A percentile compares a stretch with the other conserved stretches of the same genome.
Conservation (phyloP, 2,888 invertebrate genomes). For the Lithophane socia region DNA sequence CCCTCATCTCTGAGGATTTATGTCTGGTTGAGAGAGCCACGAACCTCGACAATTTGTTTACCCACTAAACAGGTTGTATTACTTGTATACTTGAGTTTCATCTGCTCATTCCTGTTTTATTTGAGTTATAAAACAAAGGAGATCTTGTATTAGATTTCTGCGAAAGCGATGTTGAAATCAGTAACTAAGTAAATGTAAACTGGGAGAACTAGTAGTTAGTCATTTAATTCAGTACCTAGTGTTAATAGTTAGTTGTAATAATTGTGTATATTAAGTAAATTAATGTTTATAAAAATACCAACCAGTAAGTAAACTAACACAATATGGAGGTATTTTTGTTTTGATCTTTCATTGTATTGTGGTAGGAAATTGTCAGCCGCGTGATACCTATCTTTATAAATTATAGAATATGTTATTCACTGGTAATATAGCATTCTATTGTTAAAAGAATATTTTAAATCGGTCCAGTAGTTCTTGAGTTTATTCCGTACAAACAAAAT, state of each 20-base stretch:
- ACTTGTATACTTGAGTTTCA: conserved; percentile 33
- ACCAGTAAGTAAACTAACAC: not conserved
- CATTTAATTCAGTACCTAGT: not conserved
- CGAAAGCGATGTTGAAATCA: not conserved
- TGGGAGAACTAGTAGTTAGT: not conserved
- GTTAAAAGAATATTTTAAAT: too few relatives aligned
- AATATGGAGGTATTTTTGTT: not conserved
- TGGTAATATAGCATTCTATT: too few relatives aligned
- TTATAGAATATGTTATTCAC: too few relatives aligned
- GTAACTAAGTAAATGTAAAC: not conserved
- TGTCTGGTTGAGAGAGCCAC: conserved; percentile 74
- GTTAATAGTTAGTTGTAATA: not conserved
- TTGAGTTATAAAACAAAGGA: conserved; percentile 9
- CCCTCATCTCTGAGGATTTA: conserved; percentile 86
- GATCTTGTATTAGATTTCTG: conserved; percentile 1
- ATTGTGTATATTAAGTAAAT: not conserved
- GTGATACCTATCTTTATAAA: too few relatives aligned
- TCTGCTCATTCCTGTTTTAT: conserved; percentile 33
- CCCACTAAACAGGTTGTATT: conserved; percentile 38
- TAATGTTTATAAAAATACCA: not conserved
- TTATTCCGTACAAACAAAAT: too few relatives aligned
- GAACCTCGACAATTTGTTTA: conserved; percentile 67
- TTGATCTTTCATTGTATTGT: not conserved
- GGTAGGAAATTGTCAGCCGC: not conserved
- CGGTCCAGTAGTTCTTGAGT: too few relatives aligned